phyloP scores from a whole-genome alignment of 2,797 vertebrate genomes.

The Protosalanx chinensis region DNA sequence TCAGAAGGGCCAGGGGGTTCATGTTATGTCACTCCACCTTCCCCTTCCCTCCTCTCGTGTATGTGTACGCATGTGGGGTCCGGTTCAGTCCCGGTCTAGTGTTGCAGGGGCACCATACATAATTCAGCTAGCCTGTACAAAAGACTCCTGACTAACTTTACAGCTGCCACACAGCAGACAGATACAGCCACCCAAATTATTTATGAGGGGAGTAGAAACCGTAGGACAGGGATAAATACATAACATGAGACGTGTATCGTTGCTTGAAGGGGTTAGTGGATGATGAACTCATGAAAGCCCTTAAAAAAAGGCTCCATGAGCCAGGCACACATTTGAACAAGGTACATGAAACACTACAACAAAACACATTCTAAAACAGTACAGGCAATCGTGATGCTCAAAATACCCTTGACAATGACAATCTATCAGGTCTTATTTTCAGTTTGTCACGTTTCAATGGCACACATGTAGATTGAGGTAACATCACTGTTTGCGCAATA shows the following conservation, averaged over 20 bases:
- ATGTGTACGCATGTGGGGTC: constrained; percentile 56
- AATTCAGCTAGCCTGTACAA: constrained; percentile 75
- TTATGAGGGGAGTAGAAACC: constrained; percentile 64
- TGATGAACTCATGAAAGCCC: not conserved
- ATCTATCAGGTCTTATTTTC: not conserved
- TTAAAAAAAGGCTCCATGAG: not conserved
- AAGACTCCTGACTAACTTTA: constrained; percentile 60
- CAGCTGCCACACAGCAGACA: constrained; percentile 70
- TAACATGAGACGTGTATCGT: constrained; percentile 38
- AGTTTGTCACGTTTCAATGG: not conserved
- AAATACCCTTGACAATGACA: too few relatives aligned
- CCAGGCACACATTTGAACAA: not conserved
- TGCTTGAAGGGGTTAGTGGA: constrained; percentile 27
- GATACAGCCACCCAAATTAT: constrained; percentile 74
- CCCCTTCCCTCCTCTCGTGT: constrained; percentile 27
- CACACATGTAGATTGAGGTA: not conserved
- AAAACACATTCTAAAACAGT: not conserved
- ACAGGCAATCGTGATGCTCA: too few relatives aligned
- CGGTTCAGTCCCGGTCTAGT: constrained; percentile 65
- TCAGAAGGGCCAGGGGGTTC: too few relatives aligned
- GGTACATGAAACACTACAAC: not conserved
- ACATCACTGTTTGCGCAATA: not conserved
- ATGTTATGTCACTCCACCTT: not conserved
- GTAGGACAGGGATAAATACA: constrained; percentile 79
- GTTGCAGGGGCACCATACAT: constrained; percentile 73